Percentiles rank a stretch among this genome's conserved stretches.
Conservation (phyloP, 2,888 invertebrate species). For the Cheilosia grossa region DNA sequence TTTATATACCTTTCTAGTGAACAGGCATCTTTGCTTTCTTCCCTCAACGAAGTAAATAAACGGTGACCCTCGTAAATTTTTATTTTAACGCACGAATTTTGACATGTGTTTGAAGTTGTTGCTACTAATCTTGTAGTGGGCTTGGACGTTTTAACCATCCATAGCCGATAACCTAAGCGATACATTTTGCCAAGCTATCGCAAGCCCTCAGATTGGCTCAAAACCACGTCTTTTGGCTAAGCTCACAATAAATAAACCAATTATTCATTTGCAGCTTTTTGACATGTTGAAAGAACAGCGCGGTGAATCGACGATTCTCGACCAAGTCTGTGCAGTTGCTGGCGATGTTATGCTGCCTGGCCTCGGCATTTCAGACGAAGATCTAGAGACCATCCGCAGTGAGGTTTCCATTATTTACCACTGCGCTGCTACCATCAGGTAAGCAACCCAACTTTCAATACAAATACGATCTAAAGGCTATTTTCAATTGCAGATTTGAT, state of each 20-base stretch:
- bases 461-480: background rate
- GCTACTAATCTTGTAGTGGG: too few species aligned
- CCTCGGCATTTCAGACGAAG: constrained; percentile 87
- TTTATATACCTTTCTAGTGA: too few species aligned
- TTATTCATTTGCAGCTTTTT: constrained; percentile 87
- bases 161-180: too few species aligned
- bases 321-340: constrained; percentile 88
- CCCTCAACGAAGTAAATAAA: too few species aligned
- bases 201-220: too few species aligned
- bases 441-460: constrained; percentile 25
- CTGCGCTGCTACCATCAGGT: constrained; percentile 88
- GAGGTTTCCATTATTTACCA: constrained; percentile 95
- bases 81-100: too few species aligned
- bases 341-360: constrained; percentile 89
- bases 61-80: too few species aligned
- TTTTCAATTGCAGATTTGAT: constrained; percentile 87
- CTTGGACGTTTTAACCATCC: too few species aligned
- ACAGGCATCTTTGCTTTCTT: too few species aligned
- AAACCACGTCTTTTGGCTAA: background rate
- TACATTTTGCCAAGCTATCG: too few species aligned
- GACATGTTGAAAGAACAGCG: constrained; percentile 87
- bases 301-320: constrained; percentile 86
- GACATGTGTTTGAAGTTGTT: too few species aligned
- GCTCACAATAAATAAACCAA: background rate
- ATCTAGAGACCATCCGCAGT: constrained; percentile 86